Base-by-base conservation (phyloP, 1,140 invertebrate genomes). In the Apis dorsata region DNA sequence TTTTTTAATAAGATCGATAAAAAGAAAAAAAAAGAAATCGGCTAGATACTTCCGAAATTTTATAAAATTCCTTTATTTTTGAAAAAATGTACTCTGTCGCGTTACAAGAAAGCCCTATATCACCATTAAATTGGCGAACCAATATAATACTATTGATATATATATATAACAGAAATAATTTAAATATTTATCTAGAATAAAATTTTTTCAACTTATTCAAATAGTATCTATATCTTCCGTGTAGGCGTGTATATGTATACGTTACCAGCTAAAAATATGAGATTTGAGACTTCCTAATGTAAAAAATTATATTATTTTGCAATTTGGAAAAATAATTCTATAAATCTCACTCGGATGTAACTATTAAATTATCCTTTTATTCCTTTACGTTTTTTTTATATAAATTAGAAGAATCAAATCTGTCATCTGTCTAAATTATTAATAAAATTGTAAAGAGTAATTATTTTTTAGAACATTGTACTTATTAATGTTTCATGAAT, bases 161-260 rank as follows among this genome's bases (percentile, higher is more conserved):
- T 44, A 44, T 3, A 49, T n/a, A 60, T 19, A 34, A 24, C 65
- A 85, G 79, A 62, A 85, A 85, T 74, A 86, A 86, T 83, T 85
- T 79, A 85, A 86, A 85, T 60, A 75, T 70, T 87, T 78, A 62
- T 85, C 59, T 85, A 85, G 75, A 83, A 77, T 82, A 85, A 78
- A 81, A 44, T 44, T 44, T 44, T 44, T 5, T 44, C 34, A 44
- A 44, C 34, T 44, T 44, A 44, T 79, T 79, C 79, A 81, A 84
- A 49, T 86, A 69, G 21, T n/a, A 63, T 34, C 34, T 34, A 34
- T 34, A 15, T 28, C 28, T 24, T 49, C 49, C 9, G 19, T 19
- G 34, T 55, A 7, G 15, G 24, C 17, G 19, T 19, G 2, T 19
- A 68, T 34, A 44, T 44, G 34, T 44, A 3, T 68, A 51, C 11